phyloP scores from a whole-genome alignment of 1,140 invertebrate species.

The Diachasma alloeum region DNA sequence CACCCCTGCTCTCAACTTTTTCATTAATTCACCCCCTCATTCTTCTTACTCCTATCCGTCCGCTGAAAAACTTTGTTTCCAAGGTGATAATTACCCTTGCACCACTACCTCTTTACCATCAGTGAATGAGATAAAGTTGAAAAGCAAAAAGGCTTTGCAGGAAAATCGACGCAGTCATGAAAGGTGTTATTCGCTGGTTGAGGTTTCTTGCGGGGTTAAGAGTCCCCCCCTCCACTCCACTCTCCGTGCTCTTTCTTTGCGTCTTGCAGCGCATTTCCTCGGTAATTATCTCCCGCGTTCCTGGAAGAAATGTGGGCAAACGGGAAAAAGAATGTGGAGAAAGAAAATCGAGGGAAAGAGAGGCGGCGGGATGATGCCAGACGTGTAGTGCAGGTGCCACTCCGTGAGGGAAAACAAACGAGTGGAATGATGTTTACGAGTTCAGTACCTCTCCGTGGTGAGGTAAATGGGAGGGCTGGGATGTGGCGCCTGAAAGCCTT shows the following conservation, averaged over 20 bases:
- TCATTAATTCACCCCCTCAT: not conserved
- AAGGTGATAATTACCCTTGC: too few species aligned
- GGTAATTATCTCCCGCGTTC: constrained; percentile 16
- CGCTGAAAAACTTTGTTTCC: too few species aligned
- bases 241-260: not conserved
- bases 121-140: not conserved
- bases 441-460: too few species aligned
- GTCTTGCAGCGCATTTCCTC: not conserved
- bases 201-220: not conserved
- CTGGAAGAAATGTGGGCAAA: not conserved
- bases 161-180: not conserved
- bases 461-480: too few species aligned
- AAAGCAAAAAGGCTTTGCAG: not conserved
- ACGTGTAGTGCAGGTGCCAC: too few species aligned
- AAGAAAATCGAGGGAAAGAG: not conserved
- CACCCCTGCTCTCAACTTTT: too few species aligned
- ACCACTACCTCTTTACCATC: too few species aligned
- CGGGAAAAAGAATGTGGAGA: not conserved
- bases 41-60: too few species aligned
- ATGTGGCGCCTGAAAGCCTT: too few species aligned
- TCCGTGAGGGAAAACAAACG: too few species aligned
- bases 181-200: constrained; percentile 4
- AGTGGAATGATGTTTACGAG: too few species aligned
- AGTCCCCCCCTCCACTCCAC: not conserved
- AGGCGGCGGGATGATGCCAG: too few species aligned